These are phyloP conservation scores for Nomada ferruginata DNA, from an alignment of 2,888 invertebrate genomes.

Conservation along the genomic window DNA sequence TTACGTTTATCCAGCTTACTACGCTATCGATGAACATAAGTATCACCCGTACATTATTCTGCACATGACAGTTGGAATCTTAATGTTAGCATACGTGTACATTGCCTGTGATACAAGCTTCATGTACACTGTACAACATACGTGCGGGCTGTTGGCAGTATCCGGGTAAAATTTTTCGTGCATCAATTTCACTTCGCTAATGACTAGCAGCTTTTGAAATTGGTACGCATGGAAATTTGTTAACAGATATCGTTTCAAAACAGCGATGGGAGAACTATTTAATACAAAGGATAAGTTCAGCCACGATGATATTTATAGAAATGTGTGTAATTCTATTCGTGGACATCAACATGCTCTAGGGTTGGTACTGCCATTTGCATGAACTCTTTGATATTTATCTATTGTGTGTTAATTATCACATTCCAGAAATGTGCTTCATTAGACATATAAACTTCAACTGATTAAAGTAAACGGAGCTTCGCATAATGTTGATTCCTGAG, in stretches of 20 bases:
- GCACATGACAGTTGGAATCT: neutral
- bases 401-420: too few relatives aligned
- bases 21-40: neutral
- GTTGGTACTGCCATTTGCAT: too few relatives aligned
- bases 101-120: conserved; percentile 15
- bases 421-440: too few relatives aligned
- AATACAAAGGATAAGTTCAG: too few relatives aligned
- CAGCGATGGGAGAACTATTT: neutral
- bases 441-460: too few relatives aligned
- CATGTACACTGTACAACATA: conserved; percentile 22
- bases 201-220: neutral
- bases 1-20: conserved; percentile 14
- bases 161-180: conserved; percentile 6
- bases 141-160: conserved; percentile 9
- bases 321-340: neutral
- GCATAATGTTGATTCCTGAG: too few relatives aligned
- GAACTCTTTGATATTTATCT: too few relatives aligned
- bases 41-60: conserved; percentile 2
- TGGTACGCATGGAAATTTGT: too few relatives aligned
- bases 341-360: neutral
- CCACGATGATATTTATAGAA: neutral
- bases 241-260: conserved; percentile 17
- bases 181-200: neutral
- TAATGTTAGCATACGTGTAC: neutral
- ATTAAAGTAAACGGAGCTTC: too few relatives aligned